These are phyloP conservation scores for Gandaritis pyraliata DNA, from an alignment of 2,888 invertebrate species.

Conservation along the genomic window DNA sequence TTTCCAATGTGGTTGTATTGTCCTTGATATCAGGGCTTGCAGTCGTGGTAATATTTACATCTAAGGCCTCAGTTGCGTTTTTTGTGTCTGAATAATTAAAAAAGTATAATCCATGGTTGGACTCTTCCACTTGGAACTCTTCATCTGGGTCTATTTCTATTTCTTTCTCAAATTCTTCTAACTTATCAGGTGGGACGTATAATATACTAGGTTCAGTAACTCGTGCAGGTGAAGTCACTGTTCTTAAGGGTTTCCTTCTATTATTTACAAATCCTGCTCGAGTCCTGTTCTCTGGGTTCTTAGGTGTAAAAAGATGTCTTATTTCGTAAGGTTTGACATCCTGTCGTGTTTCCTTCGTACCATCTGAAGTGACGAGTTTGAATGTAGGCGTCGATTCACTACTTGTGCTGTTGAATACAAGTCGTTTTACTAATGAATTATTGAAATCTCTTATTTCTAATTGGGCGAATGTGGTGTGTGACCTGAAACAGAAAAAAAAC, in stretches of 20 bases:
- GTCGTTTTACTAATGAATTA: constrained; percentile 69
- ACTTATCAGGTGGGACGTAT: constrained; percentile 77
- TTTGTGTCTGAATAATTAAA: constrained; percentile 80
- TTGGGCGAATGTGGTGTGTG: constrained; percentile 77
- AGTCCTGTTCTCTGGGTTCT: constrained; percentile 71
- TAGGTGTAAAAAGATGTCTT: constrained; percentile 73
- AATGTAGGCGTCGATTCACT: constrained; percentile 66
- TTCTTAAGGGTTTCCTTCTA: constrained; percentile 63
- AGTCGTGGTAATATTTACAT: constrained; percentile 57
- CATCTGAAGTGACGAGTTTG: constrained; percentile 70
- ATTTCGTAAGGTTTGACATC: constrained; percentile 78
- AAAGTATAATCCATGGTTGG: constrained; percentile 79
- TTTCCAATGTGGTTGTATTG: constrained; percentile 52
- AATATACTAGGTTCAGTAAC: constrained; percentile 68
- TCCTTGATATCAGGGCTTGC: constrained; percentile 52
- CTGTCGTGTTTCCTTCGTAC: constrained; percentile 68
- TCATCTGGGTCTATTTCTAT: constrained; percentile 79
- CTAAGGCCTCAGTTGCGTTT: constrained; percentile 65
- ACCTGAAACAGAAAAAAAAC: constrained; percentile 61
- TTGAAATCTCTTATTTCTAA: constrained; percentile 74
- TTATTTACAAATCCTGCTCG: constrained; percentile 74
- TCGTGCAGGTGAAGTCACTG: constrained; percentile 56
- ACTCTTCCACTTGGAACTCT: constrained; percentile 82
- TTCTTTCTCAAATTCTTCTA: constrained; percentile 76
- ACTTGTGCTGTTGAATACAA: constrained; percentile 74